Evolutionary conservation across 2,113 vertebrate species (phyloP), one percentile per base, ranked within the genome.

Genomic region (Melanocharis versteri): DNA sequence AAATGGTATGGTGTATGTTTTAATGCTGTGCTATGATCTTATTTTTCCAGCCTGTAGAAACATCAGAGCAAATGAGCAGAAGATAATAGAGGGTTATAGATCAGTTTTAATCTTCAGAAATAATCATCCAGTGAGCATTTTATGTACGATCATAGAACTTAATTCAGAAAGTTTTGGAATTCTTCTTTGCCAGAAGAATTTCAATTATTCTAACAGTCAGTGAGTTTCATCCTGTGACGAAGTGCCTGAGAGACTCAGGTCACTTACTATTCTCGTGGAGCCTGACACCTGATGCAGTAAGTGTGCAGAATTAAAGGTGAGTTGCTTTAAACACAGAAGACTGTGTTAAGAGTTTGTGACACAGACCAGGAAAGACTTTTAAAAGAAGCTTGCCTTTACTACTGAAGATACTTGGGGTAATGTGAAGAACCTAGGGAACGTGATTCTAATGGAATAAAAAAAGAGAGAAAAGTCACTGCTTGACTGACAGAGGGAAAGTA

Each of bases 1-100:
- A 98, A 99, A 99, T 83, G 99, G 99, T 99, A 98, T 97, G 98
- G 77, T 81, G 26, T 30, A 22, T 73, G 45, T 77, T 94, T 80
- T 77, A 58, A 54, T 70, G n/a, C 5, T 92, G 19, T 80, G 65
- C 14, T 65, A 3, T 50, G 8, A 39, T 48, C 8, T 60, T 96
- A 26, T 62, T 64, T 69, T 94, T 84, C 87, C 44, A 70, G 12
- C 40, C 14, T 35, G n/a, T 90, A 48, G 50, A 86, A 68, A 16
- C 39, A 8, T 77, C 30, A 24, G 5, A 77, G 27, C 10, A 82
- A 80, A 66, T 61, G 40, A 83, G 28, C 42, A 64, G 40, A 78
- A 83, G 45, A 24, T 58, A 70, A 20, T 58, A 48, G 17, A 48
- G 22, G 15, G 10, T 66, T 58, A 44, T 51, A 51, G n/a, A 56